Base-by-base conservation (phyloP, 2,888 invertebrate species). In the Sphecodes monilicornis region DNA sequence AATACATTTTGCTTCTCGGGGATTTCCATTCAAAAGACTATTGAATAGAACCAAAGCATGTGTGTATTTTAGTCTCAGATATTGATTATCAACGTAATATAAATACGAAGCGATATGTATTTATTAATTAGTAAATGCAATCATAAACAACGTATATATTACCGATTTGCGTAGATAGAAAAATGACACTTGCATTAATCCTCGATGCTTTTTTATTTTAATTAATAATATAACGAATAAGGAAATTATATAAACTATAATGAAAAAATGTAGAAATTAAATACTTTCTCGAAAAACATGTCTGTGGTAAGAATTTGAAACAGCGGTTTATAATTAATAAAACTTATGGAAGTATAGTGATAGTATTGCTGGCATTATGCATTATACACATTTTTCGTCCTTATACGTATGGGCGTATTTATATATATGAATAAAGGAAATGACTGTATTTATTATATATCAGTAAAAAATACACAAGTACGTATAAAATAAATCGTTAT, bases 41-140 rank as follows among this genome's bases (percentile, higher is more conserved):
- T 71, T 70, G 69, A 66, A 71, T 75, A 46, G 5, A 50, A 70
- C 22, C 50, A 54, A 71, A n/a, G 60, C 22, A 32, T 60, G 32
- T 57, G 43, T 64, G 18, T 60, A 73, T 66, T 69, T 76, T 50
- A 22, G 41, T 72, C 32, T 50, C 41, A 54, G 46, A 46, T 76
- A 83, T 82, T 76, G 76, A 83, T 83, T 69, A 76, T 50, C n/a
- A 68, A 46, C 68, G 39, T 39, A 81, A 74, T 57, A 29, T 29
- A 39, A 72, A 46, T 71, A 39, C 0, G 13, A 39, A 60, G 41
- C 32, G 22, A 13, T 26, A 16, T 64, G 46, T 57, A 26, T 54
- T 41, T 60, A n/a, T 3, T 36, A 71, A 77, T 32, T 64, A 18
- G 26, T 8, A 22, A 70, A 64, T 22, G 50, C 16, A n/a, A 64